These are phyloP conservation scores for Bombus vancouverensis DNA, from an alignment of 1,140 invertebrate species.

Conservation along the genomic window DNA sequence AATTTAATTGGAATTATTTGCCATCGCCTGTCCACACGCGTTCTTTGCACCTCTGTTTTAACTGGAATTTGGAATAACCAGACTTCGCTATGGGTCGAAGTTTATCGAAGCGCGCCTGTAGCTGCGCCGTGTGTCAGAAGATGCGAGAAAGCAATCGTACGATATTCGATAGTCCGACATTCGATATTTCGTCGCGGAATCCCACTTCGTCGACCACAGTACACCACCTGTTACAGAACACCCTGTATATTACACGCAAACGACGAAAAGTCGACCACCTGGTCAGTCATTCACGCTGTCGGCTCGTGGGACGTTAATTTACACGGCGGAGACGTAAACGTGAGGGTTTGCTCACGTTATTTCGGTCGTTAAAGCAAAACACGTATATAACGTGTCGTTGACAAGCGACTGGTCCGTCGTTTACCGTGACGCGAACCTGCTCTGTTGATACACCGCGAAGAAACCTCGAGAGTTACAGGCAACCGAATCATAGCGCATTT, in stretches of 20 bases:
- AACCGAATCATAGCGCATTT: too few species aligned
- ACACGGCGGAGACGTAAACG: slow-evolving; percentile 44
- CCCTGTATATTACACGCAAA: neutral
- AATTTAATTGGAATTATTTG: too few species aligned
- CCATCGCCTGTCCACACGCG: too few species aligned
- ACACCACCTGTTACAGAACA: neutral
- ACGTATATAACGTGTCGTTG: slow-evolving; percentile 42
- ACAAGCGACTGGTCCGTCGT: slow-evolving; percentile 12
- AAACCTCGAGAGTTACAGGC: too few species aligned
- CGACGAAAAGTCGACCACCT: slow-evolving; percentile 33
- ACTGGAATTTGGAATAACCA: too few species aligned
- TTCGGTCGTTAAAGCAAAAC: slow-evolving; percentile 63
- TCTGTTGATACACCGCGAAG: neutral
- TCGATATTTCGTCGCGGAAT: neutral
- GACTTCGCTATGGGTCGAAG: too few species aligned
- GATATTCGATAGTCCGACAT: too few species aligned
- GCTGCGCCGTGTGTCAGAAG: too few species aligned
- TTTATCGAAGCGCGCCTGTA: too few species aligned
- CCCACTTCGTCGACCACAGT: too few species aligned
- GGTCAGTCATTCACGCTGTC: slow-evolving; percentile 66
- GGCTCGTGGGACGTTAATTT: slow-evolving; percentile 54
- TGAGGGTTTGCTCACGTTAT: slow-evolving; percentile 62
- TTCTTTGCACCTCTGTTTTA: too few species aligned
- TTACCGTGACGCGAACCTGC: neutral
- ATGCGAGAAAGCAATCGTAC: too few species aligned